Percentiles rank a stretch among this genome's conserved stretches.
Conservation (phyloP, 2,888 invertebrate species). For the Nomada fucata region DNA sequence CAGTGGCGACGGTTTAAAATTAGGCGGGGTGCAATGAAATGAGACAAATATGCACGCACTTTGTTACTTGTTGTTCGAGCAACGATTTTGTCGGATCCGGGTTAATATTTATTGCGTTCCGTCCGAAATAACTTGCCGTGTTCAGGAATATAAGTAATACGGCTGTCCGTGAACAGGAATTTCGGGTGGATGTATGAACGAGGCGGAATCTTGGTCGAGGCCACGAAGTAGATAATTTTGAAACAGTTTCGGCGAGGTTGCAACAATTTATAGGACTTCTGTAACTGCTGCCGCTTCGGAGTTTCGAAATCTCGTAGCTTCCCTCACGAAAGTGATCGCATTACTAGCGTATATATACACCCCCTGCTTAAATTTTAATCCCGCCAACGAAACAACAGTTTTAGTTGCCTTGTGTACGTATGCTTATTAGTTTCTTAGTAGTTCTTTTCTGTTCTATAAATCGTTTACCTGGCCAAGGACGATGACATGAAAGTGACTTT, state of each 20-base stretch:
- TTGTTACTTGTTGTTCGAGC: no score
- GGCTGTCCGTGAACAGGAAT: constrained; percentile 4
- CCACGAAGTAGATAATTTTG: constrained; percentile 44
- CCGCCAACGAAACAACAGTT: constrained; percentile 36
- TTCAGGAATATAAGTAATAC: no score
- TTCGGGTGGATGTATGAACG: constrained; percentile 26
- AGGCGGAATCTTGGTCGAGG: constrained; percentile 31
- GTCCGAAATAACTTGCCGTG: background rate
- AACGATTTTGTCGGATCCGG: no score
- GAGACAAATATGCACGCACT: no score
- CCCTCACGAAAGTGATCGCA: constrained; percentile 51
- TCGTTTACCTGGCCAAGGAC: background rate
- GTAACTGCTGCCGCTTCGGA: constrained; percentile 49
- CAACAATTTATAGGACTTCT: constrained; percentile 54
- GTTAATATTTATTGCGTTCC: constrained; percentile 7
- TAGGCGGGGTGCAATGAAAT: no score
- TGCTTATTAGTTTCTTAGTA: no score
- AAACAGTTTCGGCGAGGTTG: constrained; percentile 46
- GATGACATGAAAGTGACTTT: no score
- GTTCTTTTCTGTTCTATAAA: no score
- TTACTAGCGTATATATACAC: constrained; percentile 45
- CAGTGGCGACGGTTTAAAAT: no score
- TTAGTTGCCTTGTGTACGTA: constrained; percentile 40
- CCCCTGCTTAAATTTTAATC: constrained; percentile 56
- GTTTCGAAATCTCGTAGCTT: constrained; percentile 56